A percentile compares a stretch with the other conserved stretches of the same genome.
These are phyloP conservation scores for Actenoides lindsayi DNA, from an alignment of 2,113 vertebrate species.

Conservation along the genomic window DNA sequence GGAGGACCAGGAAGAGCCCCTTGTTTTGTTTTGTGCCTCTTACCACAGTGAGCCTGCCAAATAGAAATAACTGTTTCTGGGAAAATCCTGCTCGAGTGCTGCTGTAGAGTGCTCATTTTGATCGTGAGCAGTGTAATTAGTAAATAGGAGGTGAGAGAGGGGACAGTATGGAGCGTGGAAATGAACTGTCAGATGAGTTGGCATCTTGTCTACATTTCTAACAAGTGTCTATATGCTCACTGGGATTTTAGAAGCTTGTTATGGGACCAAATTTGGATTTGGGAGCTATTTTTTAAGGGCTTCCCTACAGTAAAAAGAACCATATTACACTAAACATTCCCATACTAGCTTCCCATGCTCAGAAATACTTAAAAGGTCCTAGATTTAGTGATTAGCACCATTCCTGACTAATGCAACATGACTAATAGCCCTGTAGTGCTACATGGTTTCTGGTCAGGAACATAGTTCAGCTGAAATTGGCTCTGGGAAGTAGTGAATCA, in stretches of 20 bases:
- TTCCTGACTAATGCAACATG: neutral
- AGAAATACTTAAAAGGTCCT: neutral
- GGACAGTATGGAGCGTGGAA: neutral
- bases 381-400: neutral
- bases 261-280: neutral
- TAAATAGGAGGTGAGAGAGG: neutral
- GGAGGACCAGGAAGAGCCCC: neutral
- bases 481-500: neutral
- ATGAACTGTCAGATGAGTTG: neutral
- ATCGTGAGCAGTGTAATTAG: neutral
- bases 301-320: neutral
- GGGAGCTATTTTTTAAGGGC: neutral
- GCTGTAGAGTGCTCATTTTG: neutral
- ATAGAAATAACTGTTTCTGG: neutral
- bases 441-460: neutral
- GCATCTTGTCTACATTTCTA: neutral
- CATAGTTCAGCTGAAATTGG: neutral
- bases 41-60: fast-evolving
- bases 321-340: neutral
- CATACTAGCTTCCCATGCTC: fast-evolving
- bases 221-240: fast-evolving
- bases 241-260: neutral
- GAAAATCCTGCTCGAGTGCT: neutral
- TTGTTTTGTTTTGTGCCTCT: neutral
- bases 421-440: neutral